Conservation (phyloP, 2,113 vertebrate genomes). For the Eidolon helvum region DNA sequence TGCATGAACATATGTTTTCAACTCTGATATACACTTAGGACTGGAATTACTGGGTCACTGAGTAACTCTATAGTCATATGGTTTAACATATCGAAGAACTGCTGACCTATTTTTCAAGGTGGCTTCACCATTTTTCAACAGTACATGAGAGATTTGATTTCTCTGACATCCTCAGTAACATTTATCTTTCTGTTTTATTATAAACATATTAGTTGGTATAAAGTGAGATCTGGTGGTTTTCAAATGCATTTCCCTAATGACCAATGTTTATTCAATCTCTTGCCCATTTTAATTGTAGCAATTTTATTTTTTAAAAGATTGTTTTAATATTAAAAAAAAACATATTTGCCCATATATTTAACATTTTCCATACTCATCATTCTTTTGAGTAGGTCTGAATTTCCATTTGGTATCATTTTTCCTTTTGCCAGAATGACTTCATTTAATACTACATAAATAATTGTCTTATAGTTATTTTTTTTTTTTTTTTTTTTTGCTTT, state of each 20-base stretch:
- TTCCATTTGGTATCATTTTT: neutral
- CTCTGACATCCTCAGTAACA: neutral
- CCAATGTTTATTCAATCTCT: neutral
- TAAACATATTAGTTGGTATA: neutral
- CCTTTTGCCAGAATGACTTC: neutral
- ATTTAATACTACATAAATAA: neutral
- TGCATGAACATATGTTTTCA: neutral
- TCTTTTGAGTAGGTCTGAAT: neutral
- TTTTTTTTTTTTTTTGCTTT: neutral
- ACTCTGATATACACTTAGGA: neutral
- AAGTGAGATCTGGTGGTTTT: neutral
- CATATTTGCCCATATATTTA: neutral
- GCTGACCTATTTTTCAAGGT: neutral
- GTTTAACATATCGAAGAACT: neutral
- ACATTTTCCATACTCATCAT: neutral
- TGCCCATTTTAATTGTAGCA: neutral
- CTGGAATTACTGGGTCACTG: neutral
- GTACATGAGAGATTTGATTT: neutral
- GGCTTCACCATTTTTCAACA: neutral
- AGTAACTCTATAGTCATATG: neutral
- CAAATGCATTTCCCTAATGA: neutral
- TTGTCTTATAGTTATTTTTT: neutral
- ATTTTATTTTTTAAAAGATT: neutral
- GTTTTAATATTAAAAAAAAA: neutral
- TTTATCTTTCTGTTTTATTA: neutral